These are phyloP conservation scores for Rhinella marina DNA, from an alignment of 2,797 vertebrate genomes.

Conservation along the genomic window DNA sequence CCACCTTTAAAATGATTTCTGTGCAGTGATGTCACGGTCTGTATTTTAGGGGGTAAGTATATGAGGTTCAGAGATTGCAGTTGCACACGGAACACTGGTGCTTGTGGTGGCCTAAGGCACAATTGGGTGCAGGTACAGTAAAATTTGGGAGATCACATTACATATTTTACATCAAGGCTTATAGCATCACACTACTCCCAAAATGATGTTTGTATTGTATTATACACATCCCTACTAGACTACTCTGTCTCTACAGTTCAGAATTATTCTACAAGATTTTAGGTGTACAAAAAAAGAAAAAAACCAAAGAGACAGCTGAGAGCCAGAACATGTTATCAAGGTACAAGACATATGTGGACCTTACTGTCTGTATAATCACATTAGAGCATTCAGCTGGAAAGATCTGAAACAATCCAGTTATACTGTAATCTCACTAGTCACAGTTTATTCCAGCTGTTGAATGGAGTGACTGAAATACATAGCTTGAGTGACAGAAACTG, in stretches of 20 bases:
- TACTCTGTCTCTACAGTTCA: neutral
- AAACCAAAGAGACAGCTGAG: neutral
- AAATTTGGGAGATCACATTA: too few relatives aligned
- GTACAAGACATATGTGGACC: neutral
- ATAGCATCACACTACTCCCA: too few relatives aligned
- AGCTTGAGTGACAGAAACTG: conserved; percentile 40
- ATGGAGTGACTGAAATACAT: conserved; percentile 35
- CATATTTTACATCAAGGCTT: too few relatives aligned
- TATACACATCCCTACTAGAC: neutral
- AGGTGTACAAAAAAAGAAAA: neutral
- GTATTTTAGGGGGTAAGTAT: too few relatives aligned
- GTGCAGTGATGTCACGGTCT: too few relatives aligned
- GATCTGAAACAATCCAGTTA: conserved; percentile 41
- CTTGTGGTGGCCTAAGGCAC: too few relatives aligned
- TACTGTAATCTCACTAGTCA: conserved; percentile 42
- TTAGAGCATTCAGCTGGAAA: conserved; percentile 26
- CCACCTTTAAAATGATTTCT: too few relatives aligned
- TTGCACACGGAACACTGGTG: too few relatives aligned
- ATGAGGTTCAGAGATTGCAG: too few relatives aligned
- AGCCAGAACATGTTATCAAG: neutral
- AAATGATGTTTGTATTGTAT: neutral
- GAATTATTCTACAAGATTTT: neutral
- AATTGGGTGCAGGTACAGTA: too few relatives aligned
- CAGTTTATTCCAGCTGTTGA: conserved; percentile 35
- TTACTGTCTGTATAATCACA: conserved; percentile 24